Base-by-base conservation (phyloP, 2,113 vertebrate genomes). In the Oreotrochilus melanogaster region DNA sequence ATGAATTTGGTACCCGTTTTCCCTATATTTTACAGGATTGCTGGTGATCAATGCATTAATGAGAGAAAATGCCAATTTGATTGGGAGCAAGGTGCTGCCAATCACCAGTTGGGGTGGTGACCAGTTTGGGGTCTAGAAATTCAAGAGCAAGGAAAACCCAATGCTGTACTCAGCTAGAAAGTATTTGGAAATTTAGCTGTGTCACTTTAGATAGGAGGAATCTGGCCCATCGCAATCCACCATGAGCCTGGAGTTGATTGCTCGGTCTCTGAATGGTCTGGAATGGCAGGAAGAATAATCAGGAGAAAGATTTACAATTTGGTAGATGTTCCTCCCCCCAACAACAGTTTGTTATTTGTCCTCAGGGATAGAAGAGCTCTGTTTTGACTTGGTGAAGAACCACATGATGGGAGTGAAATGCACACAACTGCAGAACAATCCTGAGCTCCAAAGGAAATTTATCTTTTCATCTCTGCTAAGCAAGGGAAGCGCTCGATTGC, bases 281-380 rank as follows among this genome's bases (percentile, higher is more conserved):
- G 47, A 76, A 78, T 11, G 62, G 86, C 86, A 69, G 0, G 4
- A 21, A 85, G 88, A 83, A 71, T 61, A 72, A 93, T 54, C 75
- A 67, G 81, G 76, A 88, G 81, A 47, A 87, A 85, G 86, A 88
- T 79, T 79, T 92, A 92, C 1, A 11, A 30, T 80, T 76, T 33
- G 47, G 73, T 58, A 28, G 57, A 35, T 88, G 53, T 89, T 87
- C 54, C 45, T 57, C 18, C 69, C 66, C 48, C 27, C 14, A 0
- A 27, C 66, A 37, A 58, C 80, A 89, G 79, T 43, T 72, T 53
- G 65, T 43, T 64, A 94, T 94, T 94, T 95, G 94, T 96, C 51
- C 73, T 88, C 14, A 2, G 69, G 88, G 78, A 92, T 51, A 93
- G 92, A 91, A 54, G 80, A 92, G 89, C 72, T 95, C 91, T 96